phyloP scores from a whole-genome alignment of 2,113 vertebrate genomes.

The Gymnogyps californianus region DNA sequence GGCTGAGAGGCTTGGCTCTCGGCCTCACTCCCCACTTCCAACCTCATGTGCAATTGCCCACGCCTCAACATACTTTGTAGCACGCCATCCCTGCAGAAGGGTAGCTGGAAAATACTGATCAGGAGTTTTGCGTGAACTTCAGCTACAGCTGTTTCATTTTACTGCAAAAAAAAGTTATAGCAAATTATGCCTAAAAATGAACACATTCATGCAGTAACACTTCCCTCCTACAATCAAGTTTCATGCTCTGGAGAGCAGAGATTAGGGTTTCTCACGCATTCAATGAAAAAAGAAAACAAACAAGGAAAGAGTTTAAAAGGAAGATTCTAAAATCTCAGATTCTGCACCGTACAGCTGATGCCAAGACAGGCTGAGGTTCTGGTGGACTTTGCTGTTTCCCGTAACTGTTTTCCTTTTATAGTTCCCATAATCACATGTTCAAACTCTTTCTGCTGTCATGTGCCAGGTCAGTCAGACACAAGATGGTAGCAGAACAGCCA shows the following conservation, averaged over 20 bases:
- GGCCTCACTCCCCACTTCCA: background rate
- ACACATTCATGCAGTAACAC: slow-evolving; percentile 16
- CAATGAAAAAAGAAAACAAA: background rate
- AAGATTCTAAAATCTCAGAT: background rate
- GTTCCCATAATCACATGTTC: background rate
- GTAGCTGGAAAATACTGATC: background rate
- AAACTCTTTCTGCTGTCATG: background rate
- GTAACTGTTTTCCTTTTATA: background rate
- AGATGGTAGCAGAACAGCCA: background rate
- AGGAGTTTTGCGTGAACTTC: slow-evolving; percentile 21
- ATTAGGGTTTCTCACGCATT: background rate
- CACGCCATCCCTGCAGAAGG: background rate
- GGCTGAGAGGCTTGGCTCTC: background rate
- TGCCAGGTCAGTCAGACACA: background rate
- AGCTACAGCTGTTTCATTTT: slow-evolving; percentile 38
- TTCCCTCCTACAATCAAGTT: slow-evolving; percentile 28
- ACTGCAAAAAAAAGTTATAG: background rate
- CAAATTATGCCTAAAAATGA: slow-evolving; percentile 38
- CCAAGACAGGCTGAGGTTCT: background rate
- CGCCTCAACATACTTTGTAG: background rate
- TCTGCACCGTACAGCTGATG: background rate
- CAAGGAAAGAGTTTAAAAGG: background rate
- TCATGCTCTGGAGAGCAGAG: background rate
- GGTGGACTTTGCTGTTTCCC: background rate
- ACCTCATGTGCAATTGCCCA: background rate